Evolutionary conservation across 2,888 invertebrate genomes (phyloP).

Genomic region (Clepsis dumicolana): DNA sequence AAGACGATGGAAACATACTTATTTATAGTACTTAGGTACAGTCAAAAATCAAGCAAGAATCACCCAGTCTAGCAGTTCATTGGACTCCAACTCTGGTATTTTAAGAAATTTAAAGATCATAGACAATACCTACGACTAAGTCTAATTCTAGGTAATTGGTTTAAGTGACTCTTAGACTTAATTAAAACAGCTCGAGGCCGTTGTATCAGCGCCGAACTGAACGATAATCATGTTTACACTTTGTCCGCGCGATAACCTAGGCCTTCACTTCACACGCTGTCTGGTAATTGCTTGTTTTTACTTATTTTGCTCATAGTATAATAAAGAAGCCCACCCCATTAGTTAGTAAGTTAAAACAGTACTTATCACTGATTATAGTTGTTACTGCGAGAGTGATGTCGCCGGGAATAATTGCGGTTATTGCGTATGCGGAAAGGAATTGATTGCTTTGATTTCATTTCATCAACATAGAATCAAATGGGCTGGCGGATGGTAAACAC

Average conservation of each 20-base stretch:
- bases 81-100: not conserved
- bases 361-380: not conserved
- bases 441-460: too few relatives aligned
- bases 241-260: conserved; percentile 34
- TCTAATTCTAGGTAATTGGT: conserved; percentile 33
- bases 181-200: conserved; percentile 29
- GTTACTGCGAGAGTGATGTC: not conserved
- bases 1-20: too few relatives aligned
- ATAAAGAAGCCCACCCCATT: conserved; percentile 29
- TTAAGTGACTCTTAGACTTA: conserved; percentile 32
- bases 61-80: not conserved
- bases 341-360: not conserved
- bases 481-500: too few relatives aligned
- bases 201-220: not conserved
- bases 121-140: not conserved
- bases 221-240: conserved; percentile 25
- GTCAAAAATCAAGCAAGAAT: not conserved
- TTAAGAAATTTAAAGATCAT: not conserved
- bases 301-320: not conserved
- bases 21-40: too few relatives aligned
- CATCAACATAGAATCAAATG: too few relatives aligned
- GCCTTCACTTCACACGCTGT: conserved; percentile 23
- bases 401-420: too few relatives aligned
- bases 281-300: conserved; percentile 27
- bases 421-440: too few relatives aligned